Conservation (phyloP, 2,888 invertebrate genomes). For the Bibio marci region DNA sequence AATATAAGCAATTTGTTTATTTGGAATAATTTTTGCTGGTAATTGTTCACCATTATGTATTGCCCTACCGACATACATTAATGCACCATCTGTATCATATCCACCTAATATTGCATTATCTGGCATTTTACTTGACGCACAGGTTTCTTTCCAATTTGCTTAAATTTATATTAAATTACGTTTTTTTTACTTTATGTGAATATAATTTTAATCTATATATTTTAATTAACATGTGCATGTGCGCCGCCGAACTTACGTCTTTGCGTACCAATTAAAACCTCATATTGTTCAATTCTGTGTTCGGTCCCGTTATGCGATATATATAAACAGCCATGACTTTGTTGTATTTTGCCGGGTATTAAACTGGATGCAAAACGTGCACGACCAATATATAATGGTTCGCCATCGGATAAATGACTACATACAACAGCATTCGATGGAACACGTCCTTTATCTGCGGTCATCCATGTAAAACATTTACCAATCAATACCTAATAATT, state of each 20-base stretch:
- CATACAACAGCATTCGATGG: conserved; percentile 12
- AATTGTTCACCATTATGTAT: conserved; percentile 39
- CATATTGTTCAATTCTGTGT: conserved; percentile 31
- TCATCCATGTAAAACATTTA: conserved; percentile 13
- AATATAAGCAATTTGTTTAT: conserved; percentile 36
- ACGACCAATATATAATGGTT: conserved; percentile 15
- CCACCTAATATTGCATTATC: conserved; percentile 24
- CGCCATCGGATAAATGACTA: background rate
- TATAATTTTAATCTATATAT: no score
- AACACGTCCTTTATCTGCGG: conserved; percentile 15
- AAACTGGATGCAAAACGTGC: conserved; percentile 31
- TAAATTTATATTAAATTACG: background rate
- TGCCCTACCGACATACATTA: conserved; percentile 28
- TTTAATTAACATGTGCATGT: no score
- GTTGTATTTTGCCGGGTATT: conserved; percentile 31
- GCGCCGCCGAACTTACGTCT: no score
- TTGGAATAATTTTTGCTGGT: conserved; percentile 43
- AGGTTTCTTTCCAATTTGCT: background rate
- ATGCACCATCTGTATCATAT: conserved; percentile 22
- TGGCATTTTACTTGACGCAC: conserved; percentile 12
- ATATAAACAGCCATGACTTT: conserved; percentile 25
- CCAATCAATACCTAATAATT: conserved; percentile 2
- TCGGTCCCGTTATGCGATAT: conserved; percentile 32
- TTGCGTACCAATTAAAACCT: no score
- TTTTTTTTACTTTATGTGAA: no score